Percentiles rank a stretch among this genome's conserved stretches.
Conservation (phyloP, 92 coral and sea anemone genomes). For the Phenganax marumi region DNA sequence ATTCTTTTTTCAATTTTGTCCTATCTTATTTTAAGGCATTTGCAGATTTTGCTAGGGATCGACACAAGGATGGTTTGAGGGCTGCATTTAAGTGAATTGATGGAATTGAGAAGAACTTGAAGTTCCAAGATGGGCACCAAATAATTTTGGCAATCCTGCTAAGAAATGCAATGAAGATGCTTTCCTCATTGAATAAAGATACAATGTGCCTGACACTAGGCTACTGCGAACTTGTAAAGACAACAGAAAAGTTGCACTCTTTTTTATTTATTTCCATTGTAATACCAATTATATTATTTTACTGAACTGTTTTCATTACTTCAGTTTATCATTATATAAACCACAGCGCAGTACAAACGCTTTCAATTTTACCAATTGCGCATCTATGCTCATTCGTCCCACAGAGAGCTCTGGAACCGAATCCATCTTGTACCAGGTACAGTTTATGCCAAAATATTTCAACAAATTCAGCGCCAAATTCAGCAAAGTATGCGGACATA, state of each 20-base stretch:
- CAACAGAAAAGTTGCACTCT: too few relatives aligned
- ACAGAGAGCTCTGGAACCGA: not conserved
- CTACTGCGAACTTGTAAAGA: too few relatives aligned
- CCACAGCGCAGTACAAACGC: too few relatives aligned
- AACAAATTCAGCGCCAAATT: not conserved
- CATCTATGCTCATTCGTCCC: not conserved
- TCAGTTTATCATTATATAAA: too few relatives aligned
- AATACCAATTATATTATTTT: too few relatives aligned
- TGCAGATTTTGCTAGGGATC: constrained; percentile 73
- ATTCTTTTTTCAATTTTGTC: not conserved
- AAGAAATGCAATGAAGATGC: not conserved
- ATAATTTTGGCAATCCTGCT: not conserved
- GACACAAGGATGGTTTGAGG: constrained; percentile 79
- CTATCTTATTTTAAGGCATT: constrained; percentile 62
- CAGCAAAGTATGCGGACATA: constrained; percentile 29
- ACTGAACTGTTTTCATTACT: too few relatives aligned
- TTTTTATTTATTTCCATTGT: too few relatives aligned
- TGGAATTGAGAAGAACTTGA: not conserved
- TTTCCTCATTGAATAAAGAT: not conserved
- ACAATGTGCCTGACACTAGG: too few relatives aligned
- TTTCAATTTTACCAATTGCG: too few relatives aligned
- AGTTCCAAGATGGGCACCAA: not conserved
- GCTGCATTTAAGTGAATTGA: constrained; percentile 68
- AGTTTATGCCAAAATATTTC: not conserved
- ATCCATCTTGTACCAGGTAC: not conserved